Evolutionary conservation across 2,113 vertebrate species (phyloP), one percentile per base, ranked within the genome.

Genomic region (Sinocyclocheilus anshuiensis): DNA sequence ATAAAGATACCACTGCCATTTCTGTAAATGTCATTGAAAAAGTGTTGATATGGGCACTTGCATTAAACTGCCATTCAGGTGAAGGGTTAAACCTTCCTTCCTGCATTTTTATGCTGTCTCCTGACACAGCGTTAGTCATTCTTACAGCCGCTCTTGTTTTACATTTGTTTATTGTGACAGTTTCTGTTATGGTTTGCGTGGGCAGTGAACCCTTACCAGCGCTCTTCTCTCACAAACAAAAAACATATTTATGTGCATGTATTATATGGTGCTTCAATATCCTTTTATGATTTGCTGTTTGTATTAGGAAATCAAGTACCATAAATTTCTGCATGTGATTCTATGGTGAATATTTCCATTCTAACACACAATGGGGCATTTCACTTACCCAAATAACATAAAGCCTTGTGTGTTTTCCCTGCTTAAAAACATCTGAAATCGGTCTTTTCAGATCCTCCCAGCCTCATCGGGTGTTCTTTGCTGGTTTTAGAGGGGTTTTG

Each of bases 1-100:
- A 71, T 65, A 57, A 79, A 39, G 63, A 79, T 80, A n/a, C 63
- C 39, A 20, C 50, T 75, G 29, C 7, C 53, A 55, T 86, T 81
- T 72, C 36, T 87, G 33, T 85, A 57, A 80, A 81, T 88, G 84
- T 84, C 81, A 74, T 42, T 69, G 74, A 26, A 84, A 75, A 63
- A 50, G 8, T 10, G 33, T 88, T 77, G 57, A 85, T 83, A 83
- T 65, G 36, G 42, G 77, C n/a, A 12, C 53, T 20, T 79, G 36
- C 76, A 71, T 59, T 81, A 81, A 81, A 69, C 42, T 55, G 57
- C 67, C 69, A 81, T 48, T n/a, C 65, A 72, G 45, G 69, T 72
- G 71, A 80, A 81, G 77, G 75, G 39, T 65, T 72, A 80, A 22
- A 48, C 4, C 67, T 45, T 15, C 61, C 18, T 57, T 69, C 42